A percentile compares a stretch with the other conserved stretches of the same genome.
These are phyloP conservation scores for Cheirogaleus medius DNA, from an alignment of 2,113 vertebrate genomes.

Conservation along the genomic window DNA sequence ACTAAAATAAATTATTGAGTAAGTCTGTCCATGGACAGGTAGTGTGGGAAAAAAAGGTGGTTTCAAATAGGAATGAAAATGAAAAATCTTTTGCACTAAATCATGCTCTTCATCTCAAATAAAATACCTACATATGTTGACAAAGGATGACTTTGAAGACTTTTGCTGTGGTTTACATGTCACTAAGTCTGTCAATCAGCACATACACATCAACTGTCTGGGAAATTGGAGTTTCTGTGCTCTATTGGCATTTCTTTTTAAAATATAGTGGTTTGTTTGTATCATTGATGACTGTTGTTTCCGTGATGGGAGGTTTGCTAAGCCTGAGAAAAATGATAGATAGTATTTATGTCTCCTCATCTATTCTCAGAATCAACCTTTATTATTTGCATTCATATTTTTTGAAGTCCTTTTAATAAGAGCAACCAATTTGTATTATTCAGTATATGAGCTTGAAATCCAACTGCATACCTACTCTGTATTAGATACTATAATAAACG, in stretches of 20 bases:
- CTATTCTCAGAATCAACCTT: background rate
- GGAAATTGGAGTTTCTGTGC: background rate
- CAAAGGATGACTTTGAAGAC: conserved; percentile 18
- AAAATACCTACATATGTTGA: background rate
- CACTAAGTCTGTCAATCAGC: background rate
- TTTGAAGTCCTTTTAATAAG: background rate
- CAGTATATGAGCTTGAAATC: background rate
- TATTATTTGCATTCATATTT: background rate
- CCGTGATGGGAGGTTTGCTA: background rate
- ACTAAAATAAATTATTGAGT: background rate
- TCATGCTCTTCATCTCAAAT: background rate
- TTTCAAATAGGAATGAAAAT: conserved; percentile 9
- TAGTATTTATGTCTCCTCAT: background rate
- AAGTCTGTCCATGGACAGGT: background rate
- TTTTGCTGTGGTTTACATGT: background rate
- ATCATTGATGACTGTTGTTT: background rate
- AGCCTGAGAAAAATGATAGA: background rate
- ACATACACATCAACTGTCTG: background rate
- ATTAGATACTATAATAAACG: background rate
- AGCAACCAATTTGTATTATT: background rate
- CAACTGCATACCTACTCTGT: background rate
- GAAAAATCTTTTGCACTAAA: background rate
- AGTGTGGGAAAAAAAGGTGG: background rate
- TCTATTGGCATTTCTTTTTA: background rate
- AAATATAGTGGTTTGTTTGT: background rate